Evolutionary conservation across 2,888 invertebrate genomes (phyloP).

Genomic region (Polydrusus cervinus): DNA sequence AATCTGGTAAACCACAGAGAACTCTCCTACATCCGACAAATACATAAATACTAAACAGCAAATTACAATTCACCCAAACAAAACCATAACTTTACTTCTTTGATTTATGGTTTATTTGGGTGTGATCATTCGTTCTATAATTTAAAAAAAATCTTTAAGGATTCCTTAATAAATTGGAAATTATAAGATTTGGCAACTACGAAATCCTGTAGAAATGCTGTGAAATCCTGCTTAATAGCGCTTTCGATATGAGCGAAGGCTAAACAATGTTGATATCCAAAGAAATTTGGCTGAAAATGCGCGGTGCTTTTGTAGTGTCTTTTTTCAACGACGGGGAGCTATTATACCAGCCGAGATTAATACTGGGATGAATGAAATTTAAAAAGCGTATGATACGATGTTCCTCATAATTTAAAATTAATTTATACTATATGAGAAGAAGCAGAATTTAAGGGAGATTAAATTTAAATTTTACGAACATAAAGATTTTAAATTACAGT

Average conservation of each 20-base stretch:
- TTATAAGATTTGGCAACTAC: constrained; percentile 3
- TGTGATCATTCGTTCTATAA: too few species aligned
- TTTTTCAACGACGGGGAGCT: constrained; percentile 28
- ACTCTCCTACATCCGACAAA: too few species aligned
- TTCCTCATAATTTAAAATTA: constrained; percentile 10
- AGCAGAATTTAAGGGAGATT: too few species aligned
- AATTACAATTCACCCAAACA: too few species aligned
- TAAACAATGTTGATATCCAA: constrained; percentile 27
- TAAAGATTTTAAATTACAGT: too few species aligned
- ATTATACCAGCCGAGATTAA: constrained; percentile 33
- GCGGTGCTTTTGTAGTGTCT: constrained; percentile 30
- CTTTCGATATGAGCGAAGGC: constrained; percentile 25
- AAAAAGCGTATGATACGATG: constrained; percentile 4
- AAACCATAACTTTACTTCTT: too few species aligned
- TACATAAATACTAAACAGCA: too few species aligned
- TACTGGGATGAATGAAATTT: constrained; percentile 21
- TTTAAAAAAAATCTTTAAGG: too few species aligned
- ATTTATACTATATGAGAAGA: neutral
- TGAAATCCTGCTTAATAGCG: constrained; percentile 35
- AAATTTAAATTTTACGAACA: too few species aligned
- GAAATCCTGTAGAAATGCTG: constrained; percentile 27
- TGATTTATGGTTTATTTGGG: too few species aligned
- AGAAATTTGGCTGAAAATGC: constrained; percentile 43
- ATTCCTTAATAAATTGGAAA: neutral
- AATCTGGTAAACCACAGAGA: too few species aligned